A percentile compares a stretch with the other conserved stretches of the same genome.
These are phyloP conservation scores for Chloroclysta siterata DNA, from an alignment of 2,888 invertebrate species.

Conservation along the genomic window DNA sequence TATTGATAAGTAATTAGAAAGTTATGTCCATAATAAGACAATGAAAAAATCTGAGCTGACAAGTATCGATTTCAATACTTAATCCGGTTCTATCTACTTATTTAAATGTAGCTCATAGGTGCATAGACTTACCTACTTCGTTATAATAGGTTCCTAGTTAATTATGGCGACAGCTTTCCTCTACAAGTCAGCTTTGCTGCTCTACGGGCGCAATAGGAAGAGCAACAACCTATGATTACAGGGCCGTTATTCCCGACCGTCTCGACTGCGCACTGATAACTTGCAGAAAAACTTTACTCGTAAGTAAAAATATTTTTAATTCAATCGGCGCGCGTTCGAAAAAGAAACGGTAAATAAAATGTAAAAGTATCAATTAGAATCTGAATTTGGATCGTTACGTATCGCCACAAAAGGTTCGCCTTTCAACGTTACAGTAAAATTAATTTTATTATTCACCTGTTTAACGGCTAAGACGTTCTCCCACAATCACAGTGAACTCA, in stretches of 20 bases:
- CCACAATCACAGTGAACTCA: constrained; percentile 80
- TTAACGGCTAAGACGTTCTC: constrained; percentile 70
- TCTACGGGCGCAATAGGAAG: constrained; percentile 71
- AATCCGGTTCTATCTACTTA: constrained; percentile 7
- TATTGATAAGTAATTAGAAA: background rate
- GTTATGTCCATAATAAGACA: background rate
- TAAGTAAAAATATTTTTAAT: constrained; percentile 16
- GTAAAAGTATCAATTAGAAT: constrained; percentile 37
- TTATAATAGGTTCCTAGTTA: constrained; percentile 31
- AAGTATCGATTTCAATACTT: background rate
- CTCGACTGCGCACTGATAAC: constrained; percentile 71
- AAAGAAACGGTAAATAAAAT: constrained; percentile 37
- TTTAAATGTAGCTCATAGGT: constrained; percentile 3
- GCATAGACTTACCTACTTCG: constrained; percentile 9
- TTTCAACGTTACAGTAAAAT: constrained; percentile 60
- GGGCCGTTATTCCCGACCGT: constrained; percentile 81
- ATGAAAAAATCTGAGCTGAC: background rate
- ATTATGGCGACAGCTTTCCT: constrained; percentile 55
- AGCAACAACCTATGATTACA: constrained; percentile 85
- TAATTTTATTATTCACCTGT: constrained; percentile 76
- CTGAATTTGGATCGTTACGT: constrained; percentile 47
- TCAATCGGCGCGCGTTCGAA: constrained; percentile 23
- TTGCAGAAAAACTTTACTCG: constrained; percentile 50
- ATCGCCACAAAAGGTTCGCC: constrained; percentile 46
- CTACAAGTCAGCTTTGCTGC: constrained; percentile 61